Conservation (phyloP, 2,113 vertebrate species). For the Etia nguti region DNA sequence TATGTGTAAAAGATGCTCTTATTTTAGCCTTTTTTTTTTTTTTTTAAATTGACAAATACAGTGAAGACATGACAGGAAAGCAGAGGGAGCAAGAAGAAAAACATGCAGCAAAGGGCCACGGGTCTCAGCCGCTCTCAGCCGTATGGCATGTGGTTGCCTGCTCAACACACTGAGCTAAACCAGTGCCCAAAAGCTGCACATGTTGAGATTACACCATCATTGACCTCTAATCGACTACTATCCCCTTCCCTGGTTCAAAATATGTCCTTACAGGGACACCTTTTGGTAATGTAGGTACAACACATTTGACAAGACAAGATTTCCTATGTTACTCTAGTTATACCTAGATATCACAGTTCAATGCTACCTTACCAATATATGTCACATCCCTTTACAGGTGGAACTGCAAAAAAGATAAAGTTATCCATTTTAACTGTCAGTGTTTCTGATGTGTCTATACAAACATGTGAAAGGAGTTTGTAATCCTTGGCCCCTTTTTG, state of each 20-base stretch:
- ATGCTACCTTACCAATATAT: neutral
- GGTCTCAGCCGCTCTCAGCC: neutral
- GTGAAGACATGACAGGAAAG: neutral
- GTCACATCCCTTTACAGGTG: neutral
- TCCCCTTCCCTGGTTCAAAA: fast-evolving
- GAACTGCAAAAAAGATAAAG: neutral
- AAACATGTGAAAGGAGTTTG: neutral
- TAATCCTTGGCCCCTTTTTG: neutral
- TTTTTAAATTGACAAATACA: neutral
- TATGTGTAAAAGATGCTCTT: neutral
- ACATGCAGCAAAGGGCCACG: neutral
- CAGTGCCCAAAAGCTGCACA: fast-evolving
- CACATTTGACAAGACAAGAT: fast-evolving
- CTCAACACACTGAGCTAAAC: neutral
- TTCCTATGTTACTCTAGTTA: neutral
- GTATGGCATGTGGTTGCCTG: neutral
- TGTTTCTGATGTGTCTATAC: fast-evolving
- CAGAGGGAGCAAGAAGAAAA: neutral
- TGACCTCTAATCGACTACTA: neutral
- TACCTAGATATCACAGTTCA: neutral
- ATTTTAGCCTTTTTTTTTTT: neutral
- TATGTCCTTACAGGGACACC: neutral
- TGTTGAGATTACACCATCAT: neutral
- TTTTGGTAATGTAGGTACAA: neutral
- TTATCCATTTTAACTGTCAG: neutral